Base-by-base conservation (phyloP, 2,797 vertebrate genomes). In the Sardinella longiceps region DNA sequence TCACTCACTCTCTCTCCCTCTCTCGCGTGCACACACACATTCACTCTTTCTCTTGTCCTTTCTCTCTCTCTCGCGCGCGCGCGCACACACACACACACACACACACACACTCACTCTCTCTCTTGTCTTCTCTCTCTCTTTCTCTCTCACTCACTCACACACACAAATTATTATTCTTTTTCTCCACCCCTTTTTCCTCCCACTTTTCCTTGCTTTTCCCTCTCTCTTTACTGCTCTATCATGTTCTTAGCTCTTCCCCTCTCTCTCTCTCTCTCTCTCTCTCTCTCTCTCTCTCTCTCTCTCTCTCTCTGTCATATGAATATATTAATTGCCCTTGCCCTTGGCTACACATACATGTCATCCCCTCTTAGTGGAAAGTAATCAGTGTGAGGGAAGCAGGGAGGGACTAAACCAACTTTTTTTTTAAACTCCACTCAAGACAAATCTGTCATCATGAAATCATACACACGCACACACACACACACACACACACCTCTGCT, bases 41-140 rank as follows among this genome's bases (percentile, higher is more conserved):
- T 86, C 39, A 83, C 3, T 87, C 89, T 90, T 90, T 91, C 90
- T 89, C 84, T 81, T 74, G 70, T 33, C 77, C 33, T 30, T 15
- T 30, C 50, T 63, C 46, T 45, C 50, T 51, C 33, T 46, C n/a
- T n/a, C n/a, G n/a, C n/a, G n/a, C n/a, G n/a, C n/a, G n/a, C n/a
- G n/a, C n/a, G n/a, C n/a, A 66, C 60, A 30, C 63, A 70, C 53
- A 56, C 53, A 56, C 53, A 56, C 53, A 51, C 46, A 48, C 48
- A 51, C 7, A 11, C 60, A 66, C 25, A 66, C 10, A 66, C 9
- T 14, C 88, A 87, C 82, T 60, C 39, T n/a, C n/a, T n/a, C 81
- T 83, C 81, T 50, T 43, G 85, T 39, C 33, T 5, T 60, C 77
- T 15, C 28, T 83, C 66, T 88, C 60, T 85, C 53, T 83, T 45